phyloP scores from a whole-genome alignment of 2,113 vertebrate genomes.

The Anolis carolinensis region DNA sequence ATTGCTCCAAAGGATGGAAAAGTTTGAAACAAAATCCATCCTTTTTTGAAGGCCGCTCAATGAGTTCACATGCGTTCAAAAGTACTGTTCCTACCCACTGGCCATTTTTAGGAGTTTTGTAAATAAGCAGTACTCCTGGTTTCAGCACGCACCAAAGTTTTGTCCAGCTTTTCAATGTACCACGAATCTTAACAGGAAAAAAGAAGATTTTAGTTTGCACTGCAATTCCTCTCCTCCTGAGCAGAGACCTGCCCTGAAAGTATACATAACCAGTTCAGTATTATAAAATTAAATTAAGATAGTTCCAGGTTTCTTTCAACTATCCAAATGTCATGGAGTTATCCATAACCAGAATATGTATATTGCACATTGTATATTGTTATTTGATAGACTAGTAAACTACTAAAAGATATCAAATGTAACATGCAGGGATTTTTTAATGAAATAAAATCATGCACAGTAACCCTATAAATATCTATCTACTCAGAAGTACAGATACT shows the following conservation, averaged over 20 bases:
- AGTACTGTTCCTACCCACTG: conserved; percentile 99
- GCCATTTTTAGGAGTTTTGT: conserved; percentile 96
- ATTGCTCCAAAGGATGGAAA: conserved; percentile 97
- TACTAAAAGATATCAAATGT: not conserved
- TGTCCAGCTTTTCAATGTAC: conserved; percentile 98
- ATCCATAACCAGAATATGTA: not conserved
- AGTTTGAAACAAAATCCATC: conserved; percentile 99
- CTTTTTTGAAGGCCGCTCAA: conserved; percentile 97
- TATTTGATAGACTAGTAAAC: not conserved
- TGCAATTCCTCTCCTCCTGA: not conserved
- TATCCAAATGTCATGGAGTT: not conserved
- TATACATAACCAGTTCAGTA: not conserved
- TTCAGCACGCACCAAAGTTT: conserved; percentile 99
- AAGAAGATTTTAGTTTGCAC: not conserved
- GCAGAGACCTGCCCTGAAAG: conserved; percentile 1
- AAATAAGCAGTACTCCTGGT: conserved; percentile 95
- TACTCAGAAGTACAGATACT: not conserved
- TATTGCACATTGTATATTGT: not conserved
- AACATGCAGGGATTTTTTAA: not conserved
- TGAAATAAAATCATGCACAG: not conserved
- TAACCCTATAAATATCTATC: not conserved
- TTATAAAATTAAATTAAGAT: not conserved
- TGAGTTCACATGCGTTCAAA: conserved; percentile 97
- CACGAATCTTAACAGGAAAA: conserved; percentile 86
- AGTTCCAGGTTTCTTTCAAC: not conserved